phyloP scores from a whole-genome alignment of 1,140 invertebrate genomes.

The Papilio dardanus region DNA sequence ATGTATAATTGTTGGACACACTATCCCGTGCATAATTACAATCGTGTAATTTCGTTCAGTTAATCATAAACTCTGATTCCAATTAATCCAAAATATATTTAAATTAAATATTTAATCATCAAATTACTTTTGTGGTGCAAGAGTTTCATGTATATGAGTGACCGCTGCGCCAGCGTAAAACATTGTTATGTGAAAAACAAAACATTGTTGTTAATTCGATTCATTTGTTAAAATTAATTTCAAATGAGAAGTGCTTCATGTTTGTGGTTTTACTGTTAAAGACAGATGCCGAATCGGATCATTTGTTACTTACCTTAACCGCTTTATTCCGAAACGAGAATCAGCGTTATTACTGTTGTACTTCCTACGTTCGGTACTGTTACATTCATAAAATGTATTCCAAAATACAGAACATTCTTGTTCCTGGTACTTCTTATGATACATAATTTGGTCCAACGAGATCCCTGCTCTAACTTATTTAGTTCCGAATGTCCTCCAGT shows the following conservation, averaged over 20 bases:
- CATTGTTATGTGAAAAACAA: background rate
- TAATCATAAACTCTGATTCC: background rate
- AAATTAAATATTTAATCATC: background rate
- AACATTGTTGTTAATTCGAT: background rate
- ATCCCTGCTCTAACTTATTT: too few relatives aligned
- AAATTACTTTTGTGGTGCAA: background rate
- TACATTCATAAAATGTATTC: too few relatives aligned
- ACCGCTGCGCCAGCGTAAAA: background rate
- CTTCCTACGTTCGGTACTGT: too few relatives aligned
- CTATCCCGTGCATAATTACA: too few relatives aligned
- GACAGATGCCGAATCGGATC: background rate
- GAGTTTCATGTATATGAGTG: background rate
- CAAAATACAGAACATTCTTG: too few relatives aligned
- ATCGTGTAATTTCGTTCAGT: background rate
- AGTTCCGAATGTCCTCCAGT: too few relatives aligned
- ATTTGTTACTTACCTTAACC: background rate
- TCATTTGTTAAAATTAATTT: slow-evolving; percentile 16
- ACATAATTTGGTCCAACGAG: too few relatives aligned
- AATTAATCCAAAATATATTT: background rate
- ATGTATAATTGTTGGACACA: too few relatives aligned
- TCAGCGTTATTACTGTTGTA: too few relatives aligned
- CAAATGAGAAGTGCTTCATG: background rate
- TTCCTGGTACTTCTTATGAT: too few relatives aligned
- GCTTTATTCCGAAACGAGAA: too few relatives aligned
- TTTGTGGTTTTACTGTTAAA: slow-evolving; percentile 3